Evolutionary conservation across 2,888 invertebrate genomes (phyloP).

Genomic region (Eilema griseolum): DNA sequence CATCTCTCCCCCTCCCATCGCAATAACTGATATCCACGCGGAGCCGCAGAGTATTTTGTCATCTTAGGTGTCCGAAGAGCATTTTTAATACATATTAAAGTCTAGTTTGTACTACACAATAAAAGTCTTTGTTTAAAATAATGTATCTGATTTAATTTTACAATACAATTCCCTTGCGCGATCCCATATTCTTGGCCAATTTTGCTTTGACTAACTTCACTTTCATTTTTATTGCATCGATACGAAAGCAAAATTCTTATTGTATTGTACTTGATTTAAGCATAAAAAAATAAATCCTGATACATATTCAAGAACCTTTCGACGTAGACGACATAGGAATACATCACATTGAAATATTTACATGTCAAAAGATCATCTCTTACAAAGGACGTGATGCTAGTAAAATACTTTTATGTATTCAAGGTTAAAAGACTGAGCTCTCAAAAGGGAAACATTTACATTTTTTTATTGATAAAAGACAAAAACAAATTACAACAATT

Average conservation of each 20-base stretch:
- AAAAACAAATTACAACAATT: neutral
- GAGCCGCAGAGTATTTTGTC: too few species aligned
- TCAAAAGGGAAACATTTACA: neutral
- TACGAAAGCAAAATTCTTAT: neutral
- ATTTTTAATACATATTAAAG: too few species aligned
- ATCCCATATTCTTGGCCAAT: neutral
- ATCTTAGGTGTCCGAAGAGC: too few species aligned
- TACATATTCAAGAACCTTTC: conserved; percentile 1
- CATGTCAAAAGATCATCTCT: neutral
- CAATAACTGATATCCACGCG: too few species aligned
- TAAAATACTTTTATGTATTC: conserved; percentile 2
- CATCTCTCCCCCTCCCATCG: too few species aligned
- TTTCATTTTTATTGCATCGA: conserved; percentile 4
- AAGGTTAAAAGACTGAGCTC: neutral
- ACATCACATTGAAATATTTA: conserved; percentile 4
- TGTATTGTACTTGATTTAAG: conserved; percentile 1
- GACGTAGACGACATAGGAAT: conserved; percentile 4
- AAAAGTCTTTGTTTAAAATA: too few species aligned
- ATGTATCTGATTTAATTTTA: neutral
- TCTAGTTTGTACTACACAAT: too few species aligned
- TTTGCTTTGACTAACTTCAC: neutral
- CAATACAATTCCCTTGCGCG: neutral
- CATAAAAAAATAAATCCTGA: conserved; percentile 1
- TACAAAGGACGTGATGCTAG: neutral
- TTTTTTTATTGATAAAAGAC: neutral